A percentile compares a stretch with the other conserved stretches of the same genome.
Conservation (phyloP, 1,140 invertebrate genomes). For the Bombus pascuorum region DNA sequence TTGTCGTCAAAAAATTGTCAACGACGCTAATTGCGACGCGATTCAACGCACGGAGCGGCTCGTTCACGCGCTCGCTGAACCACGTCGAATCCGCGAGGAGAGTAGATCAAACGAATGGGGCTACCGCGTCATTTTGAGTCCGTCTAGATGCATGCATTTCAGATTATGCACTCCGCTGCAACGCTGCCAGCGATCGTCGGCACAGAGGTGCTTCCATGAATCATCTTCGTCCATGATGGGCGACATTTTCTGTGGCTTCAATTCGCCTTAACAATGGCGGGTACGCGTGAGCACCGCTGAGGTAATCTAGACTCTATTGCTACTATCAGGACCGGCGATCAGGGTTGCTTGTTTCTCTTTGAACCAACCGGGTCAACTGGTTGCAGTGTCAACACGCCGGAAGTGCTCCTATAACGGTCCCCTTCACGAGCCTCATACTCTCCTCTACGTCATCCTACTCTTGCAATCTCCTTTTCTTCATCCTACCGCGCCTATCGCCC, state of each 20-base stretch:
- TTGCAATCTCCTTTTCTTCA: constrained; percentile 56
- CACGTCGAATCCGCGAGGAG: constrained; percentile 6
- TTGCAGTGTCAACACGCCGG: constrained; percentile 74
- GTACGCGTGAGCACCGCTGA: constrained; percentile 68
- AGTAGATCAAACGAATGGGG: constrained; percentile 47
- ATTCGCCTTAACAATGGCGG: constrained; percentile 28
- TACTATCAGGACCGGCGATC: constrained; percentile 73
- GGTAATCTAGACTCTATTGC: constrained; percentile 75
- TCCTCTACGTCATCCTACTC: constrained; percentile 58
- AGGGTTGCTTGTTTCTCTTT: constrained; percentile 72
- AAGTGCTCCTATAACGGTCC: constrained; percentile 69
- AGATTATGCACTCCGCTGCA: constrained; percentile 62
- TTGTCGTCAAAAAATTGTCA: neutral
- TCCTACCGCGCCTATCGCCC: constrained; percentile 31
- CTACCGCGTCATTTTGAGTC: constrained; percentile 60
- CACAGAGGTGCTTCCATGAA: constrained; percentile 53
- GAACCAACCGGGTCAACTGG: constrained; percentile 73
- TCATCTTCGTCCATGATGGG: neutral
- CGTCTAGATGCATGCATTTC: constrained; percentile 66
- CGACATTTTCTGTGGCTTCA: neutral
- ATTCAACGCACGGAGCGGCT: neutral
- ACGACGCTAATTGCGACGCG: neutral
- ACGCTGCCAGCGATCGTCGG: constrained; percentile 33
- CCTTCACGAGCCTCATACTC: constrained; percentile 60
- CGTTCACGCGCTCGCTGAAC: neutral